Base-by-base conservation (phyloP, 2,113 vertebrate genomes). In the Naja naja region DNA sequence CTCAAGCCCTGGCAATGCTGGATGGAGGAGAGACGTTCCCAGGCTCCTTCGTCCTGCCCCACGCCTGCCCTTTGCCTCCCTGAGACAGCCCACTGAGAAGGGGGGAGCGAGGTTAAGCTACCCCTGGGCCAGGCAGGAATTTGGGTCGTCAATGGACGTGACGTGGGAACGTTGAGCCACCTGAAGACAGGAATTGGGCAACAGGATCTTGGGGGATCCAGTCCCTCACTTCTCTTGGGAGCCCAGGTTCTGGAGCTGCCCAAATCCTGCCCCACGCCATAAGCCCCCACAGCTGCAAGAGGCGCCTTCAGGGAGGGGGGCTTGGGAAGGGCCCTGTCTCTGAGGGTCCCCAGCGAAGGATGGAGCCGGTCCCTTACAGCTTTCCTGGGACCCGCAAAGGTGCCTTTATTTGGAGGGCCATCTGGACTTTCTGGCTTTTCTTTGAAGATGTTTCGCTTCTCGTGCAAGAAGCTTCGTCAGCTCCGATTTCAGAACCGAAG, bases 31-130 rank as follows among this genome's bases (percentile, higher is more conserved):
- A 30, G 58, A 30, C 27, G 0, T 30, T 64, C 3, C 0, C 11
- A 1, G 25, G 58, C 8, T 12, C 60, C 60, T 12, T 30, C 4
- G 10, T 14, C 10, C 60, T n/a, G 27, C 27, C 60, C 60, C 60
- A 27, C 9, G 1, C 3, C 58, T 11, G 3, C 1, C 54, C 27
- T 14, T n/a, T n/a, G 14, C 60, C 27, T n/a, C 30, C 60, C 60
- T 14, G 27, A 27, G 27, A 0, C 27, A 12, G 0, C 25, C 60
- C 60, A 11, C 60, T 3, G 27, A 4, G 12, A 64, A 64, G 27
- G 11, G 60, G 12, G 0, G 0, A 14, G 25, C 27, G 2, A 30
- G 58, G 58, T 12, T 30, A 12, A 30, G 1, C 4, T n/a, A 1
- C 47, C 30, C 27, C 10, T 14, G 1, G 60, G 30, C 60, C 60